phyloP scores from a whole-genome alignment of 2,797 vertebrate genomes.

The Otolemur crassicaudatus region DNA sequence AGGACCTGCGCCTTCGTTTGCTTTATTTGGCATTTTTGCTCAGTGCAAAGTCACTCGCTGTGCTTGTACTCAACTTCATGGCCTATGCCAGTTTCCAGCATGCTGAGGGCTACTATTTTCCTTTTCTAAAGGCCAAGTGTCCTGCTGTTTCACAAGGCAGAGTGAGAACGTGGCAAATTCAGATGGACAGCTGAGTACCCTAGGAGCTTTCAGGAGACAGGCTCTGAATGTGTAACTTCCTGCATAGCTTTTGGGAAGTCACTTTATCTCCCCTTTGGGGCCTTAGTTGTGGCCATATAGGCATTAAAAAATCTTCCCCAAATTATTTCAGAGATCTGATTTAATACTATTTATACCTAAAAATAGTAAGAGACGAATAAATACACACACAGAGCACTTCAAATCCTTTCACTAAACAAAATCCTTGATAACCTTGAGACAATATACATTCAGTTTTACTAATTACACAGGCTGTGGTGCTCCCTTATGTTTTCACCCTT shows the following conservation, averaged over 20 bases:
- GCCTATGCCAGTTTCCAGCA: not conserved
- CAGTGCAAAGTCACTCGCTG: conserved; percentile 6
- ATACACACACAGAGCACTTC: not conserved
- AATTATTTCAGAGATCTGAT: not conserved
- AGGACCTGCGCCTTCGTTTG: conserved; percentile 10
- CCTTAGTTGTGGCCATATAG: not conserved
- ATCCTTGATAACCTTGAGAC: not conserved
- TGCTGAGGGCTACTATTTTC: conserved; percentile 29
- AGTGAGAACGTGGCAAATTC: not conserved
- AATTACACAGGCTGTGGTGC: not conserved
- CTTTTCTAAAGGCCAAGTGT: not conserved
- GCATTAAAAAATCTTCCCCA: not conserved
- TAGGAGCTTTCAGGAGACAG: not conserved
- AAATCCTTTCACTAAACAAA: conserved; percentile 28
- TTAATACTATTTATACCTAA: not conserved
- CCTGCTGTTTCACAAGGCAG: not conserved
- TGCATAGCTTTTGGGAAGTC: not conserved
- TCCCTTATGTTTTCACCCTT: not conserved
- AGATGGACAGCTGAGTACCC: not conserved
- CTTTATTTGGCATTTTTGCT: conserved; percentile 35
- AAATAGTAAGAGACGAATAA: not conserved
- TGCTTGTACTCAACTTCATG: not conserved
- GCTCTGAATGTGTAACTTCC: not conserved
- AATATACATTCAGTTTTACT: not conserved
- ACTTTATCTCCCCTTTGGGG: not conserved